Percentiles rank a stretch among this genome's conserved stretches.
Evolutionary conservation across 2,797 vertebrate species (phyloP).

Genomic region (Columba guinea): DNA sequence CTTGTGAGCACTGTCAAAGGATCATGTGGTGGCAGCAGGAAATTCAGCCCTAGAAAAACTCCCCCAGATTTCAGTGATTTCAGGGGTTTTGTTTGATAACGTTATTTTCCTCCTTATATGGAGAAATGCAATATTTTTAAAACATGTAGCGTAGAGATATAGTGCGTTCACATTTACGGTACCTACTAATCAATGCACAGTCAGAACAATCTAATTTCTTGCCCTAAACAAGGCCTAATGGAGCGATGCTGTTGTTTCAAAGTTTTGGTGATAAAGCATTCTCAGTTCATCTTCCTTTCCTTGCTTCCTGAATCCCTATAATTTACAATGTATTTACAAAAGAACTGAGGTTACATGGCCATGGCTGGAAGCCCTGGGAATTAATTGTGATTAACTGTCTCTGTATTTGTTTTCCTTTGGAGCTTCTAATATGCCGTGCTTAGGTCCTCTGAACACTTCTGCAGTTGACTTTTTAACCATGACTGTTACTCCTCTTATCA

Average conservation of each 20-base stretch:
- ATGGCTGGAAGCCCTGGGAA: background rate
- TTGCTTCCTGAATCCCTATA: background rate
- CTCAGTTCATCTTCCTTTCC: background rate
- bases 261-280: background rate
- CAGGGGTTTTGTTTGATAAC: background rate
- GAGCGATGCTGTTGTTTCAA: background rate
- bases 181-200: background rate
- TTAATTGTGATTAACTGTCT: background rate
- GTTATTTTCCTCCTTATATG: background rate
- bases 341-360: background rate
- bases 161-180: background rate
- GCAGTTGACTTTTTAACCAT: background rate
- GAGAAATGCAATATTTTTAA: background rate
- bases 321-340: background rate
- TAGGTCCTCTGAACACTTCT: background rate
- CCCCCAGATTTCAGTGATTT: background rate
- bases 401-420: background rate
- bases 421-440: background rate
- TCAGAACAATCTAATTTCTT: background rate
- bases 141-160: fast-evolving
- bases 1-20: background rate
- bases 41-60: background rate
- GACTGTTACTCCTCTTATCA: fast-evolving
- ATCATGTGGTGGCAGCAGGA: background rate
- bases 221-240: background rate